Conservation (phyloP, 2,113 vertebrate species). For the Xiphias gladius region DNA sequence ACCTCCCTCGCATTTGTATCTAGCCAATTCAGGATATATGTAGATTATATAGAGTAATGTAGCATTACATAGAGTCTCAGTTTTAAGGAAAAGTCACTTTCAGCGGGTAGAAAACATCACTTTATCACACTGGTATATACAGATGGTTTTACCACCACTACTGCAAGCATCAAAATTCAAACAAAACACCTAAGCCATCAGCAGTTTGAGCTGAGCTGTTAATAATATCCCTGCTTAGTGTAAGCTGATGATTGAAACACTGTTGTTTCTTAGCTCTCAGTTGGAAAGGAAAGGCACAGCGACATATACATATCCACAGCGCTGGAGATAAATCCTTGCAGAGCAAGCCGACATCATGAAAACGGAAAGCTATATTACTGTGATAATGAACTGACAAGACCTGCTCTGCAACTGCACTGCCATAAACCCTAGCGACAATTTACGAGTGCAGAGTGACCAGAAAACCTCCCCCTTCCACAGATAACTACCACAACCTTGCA, state of each 20-base stretch:
- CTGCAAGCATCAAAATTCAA: not conserved
- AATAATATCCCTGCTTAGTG: constrained; percentile 25
- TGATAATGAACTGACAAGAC: constrained; percentile 82
- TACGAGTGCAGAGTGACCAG: constrained; percentile 75
- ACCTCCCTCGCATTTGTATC: constrained; percentile 22
- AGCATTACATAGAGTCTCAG: not conserved
- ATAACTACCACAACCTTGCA: constrained; percentile 48
- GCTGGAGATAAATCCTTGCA: constrained; percentile 68
- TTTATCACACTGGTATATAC: not conserved
- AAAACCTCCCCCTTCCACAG: constrained; percentile 45
- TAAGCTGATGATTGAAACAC: constrained; percentile 36
- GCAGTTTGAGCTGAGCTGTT: constrained; percentile 7
- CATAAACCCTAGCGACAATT: constrained; percentile 77
- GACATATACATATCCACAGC: constrained; percentile 48
- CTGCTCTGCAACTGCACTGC: constrained; percentile 63
- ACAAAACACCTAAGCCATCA: not conserved
- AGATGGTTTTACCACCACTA: not conserved
- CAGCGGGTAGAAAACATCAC: constrained; percentile 15
- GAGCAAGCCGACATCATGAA: constrained; percentile 67
- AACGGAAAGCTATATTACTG: constrained; percentile 76
- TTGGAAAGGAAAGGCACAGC: constrained; percentile 23
- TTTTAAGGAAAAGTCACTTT: constrained; percentile 37
- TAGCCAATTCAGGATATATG: not conserved
- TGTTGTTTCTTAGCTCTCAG: constrained; percentile 17
- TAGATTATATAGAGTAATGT: constrained; percentile 29